Base-by-base conservation (phyloP, 1,140 invertebrate genomes). In the Sarcophaga peregrina region DNA sequence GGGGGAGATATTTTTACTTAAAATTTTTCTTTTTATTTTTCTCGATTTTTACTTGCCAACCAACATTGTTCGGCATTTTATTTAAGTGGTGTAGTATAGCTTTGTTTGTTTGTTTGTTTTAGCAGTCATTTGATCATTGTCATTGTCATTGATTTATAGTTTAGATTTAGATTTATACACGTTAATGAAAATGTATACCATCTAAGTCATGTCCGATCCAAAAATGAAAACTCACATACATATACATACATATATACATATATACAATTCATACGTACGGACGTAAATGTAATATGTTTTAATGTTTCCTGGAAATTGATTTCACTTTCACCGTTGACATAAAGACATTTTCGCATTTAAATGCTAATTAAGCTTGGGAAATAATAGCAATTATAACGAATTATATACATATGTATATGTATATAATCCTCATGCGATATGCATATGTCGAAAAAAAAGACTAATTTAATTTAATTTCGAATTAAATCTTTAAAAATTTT, bases 1-100 rank as follows among this genome's bases (percentile, higher is more conserved):
- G 74, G 74, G 74, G 74, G 74, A 76, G 74, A 76, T 48, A 76
- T 76, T 17, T 76, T 76, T 76, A 8, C 25, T 37, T 37, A 37
- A 2, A 37, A 2, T 37, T 73, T 7, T 73, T 73, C 5, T 73
- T 73, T 7, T 20, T 37, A 3, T 25, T 45, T n/a, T 73, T 37
- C 25, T 37, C 25, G 25, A 1, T 2, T 37, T 37, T 37, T 37
- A 37, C 25, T 8, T 8, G 8, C n/a, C 62, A 68, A 25, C 54
- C 54, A 58, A 13, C 54, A 58, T 3, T n/a, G 54, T n/a, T 58
- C 15, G 54, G 3, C n/a, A 58, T 58, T 5, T 15, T 58, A n/a
- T 13, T 58, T 7, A 58, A 58, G 15, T 58, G 15, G 17, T 68
- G 62, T 20, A 58, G 6, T 25, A 25, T 17, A 7, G 50, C 9